A percentile compares a stretch with the other conserved stretches of the same genome.
Conservation (phyloP, 1,140 invertebrate genomes). For the Tetramorium parvispinum region DNA sequence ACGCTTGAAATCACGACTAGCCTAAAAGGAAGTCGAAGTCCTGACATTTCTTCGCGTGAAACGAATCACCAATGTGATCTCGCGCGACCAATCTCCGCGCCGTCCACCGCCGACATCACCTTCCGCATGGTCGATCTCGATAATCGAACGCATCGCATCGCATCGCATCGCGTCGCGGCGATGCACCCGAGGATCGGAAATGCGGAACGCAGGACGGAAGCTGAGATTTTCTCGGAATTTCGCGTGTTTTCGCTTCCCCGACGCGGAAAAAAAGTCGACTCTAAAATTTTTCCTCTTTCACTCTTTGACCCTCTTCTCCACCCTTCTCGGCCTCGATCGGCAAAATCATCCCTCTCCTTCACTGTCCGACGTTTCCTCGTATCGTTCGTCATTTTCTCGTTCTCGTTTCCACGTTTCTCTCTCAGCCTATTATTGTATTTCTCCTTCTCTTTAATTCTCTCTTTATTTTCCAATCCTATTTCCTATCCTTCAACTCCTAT, state of each 20-base stretch:
- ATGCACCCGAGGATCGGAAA: slow-evolving; percentile 18
- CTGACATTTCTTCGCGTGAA: neutral
- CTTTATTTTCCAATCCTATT: neutral
- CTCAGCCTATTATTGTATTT: slow-evolving; percentile 1
- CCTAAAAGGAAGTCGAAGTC: slow-evolving; percentile 11
- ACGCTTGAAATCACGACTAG: slow-evolving; percentile 4
- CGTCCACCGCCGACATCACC: neutral
- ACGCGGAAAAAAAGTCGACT: neutral
- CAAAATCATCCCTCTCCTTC: neutral
- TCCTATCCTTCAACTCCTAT: neutral
- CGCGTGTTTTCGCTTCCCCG: slow-evolving; percentile 16
- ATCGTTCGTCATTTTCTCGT: neutral
- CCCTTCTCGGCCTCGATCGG: neutral
- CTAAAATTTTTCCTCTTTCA: slow-evolving; percentile 10
- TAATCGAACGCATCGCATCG: slow-evolving; percentile 37
- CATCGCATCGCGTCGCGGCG: neutral
- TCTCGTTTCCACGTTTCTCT: slow-evolving; percentile 26
- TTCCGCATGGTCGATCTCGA: slow-evolving; percentile 33
- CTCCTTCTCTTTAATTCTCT: neutral
- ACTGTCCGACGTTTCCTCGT: neutral
- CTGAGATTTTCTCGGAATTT: slow-evolving; percentile 7
- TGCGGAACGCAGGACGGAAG: slow-evolving; percentile 4
- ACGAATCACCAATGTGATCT: slow-evolving; percentile 41
- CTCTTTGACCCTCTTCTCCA: neutral
- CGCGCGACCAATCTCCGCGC: slow-evolving; percentile 2